Base-by-base conservation (phyloP, 2,113 vertebrate species). In the Stictonetta naevosa region DNA sequence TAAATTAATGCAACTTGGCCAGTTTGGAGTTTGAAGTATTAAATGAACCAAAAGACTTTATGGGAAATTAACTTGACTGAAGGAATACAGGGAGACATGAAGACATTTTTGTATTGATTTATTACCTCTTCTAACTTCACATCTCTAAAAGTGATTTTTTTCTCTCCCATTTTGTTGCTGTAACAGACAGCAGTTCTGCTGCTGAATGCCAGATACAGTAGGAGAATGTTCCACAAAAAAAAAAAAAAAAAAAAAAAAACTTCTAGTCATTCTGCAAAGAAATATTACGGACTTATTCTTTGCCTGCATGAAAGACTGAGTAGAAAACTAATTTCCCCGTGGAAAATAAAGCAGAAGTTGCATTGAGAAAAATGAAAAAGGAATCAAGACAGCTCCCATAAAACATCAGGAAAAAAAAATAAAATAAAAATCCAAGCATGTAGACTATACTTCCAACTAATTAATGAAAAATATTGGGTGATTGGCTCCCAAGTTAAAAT, bases 291-390 rank as follows among this genome's bases (percentile, higher is more conserved):
- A 44, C 17, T 25, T 91, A 67, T 86, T 53, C 40, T 74, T 64
- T 60, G 40, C 68, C 85, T 88, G 36, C 4, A 6, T 44, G 19
- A 76, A 77, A 83, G 55, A 74, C 3, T 67, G 66, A 68, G 36
- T 19, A 66, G 33, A 73, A 88, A 93, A 86, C 28, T 93, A 73
- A 95, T 95, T 95, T 94, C 68, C 82, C 78, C 23, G 3, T 8
- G 63, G 89, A 86, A 14, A 69, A 55, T 13, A 83, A 86, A 81
- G 62, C 23, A 62, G 58, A 62, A 84, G 11, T 10, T 64, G 10
- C 20, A 84, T 17, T 60, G 55, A 95, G 68, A 82, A 82, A 84
- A 90, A 50, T 29, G 12, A 38, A 69, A 92, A 66, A 69, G 4
- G 8, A 69, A 84, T 88, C 15, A 67, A 90, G 29, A 23, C 15